Evolutionary conservation across 2,888 invertebrate genomes (phyloP).

Genomic region (Ctenicera cuprea): DNA sequence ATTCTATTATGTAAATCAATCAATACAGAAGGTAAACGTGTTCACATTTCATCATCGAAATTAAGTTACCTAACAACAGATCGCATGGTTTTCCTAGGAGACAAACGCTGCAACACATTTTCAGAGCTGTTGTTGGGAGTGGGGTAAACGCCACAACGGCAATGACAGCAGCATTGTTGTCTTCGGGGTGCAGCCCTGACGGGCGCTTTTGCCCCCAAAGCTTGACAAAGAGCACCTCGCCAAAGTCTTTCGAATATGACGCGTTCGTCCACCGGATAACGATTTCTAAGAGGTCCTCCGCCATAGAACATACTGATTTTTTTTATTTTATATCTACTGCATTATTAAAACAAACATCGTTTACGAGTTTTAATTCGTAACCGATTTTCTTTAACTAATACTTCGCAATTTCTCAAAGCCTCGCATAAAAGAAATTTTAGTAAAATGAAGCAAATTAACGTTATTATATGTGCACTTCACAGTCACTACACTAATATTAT

Average conservation of each 20-base stretch:
- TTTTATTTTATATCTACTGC: neutral
- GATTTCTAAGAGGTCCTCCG: constrained; percentile 67
- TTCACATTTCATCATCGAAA: no score
- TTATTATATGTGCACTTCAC: no score
- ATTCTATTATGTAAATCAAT: no score
- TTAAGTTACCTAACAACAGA: constrained; percentile 81
- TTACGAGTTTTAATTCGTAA: neutral
- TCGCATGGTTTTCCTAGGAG: constrained; percentile 76
- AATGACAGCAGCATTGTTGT: constrained; percentile 71
- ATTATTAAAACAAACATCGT: neutral
- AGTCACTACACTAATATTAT: constrained; percentile 4
- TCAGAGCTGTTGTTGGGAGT: constrained; percentile 33
- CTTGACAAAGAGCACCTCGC: constrained; percentile 76
- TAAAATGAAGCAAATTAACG: no score
- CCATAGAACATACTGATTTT: constrained; percentile 66
- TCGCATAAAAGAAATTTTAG: neutral
- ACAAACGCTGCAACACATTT: constrained; percentile 35
- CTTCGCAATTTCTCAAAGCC: neutral
- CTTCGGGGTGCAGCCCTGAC: constrained; percentile 62
- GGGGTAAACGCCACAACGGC: constrained; percentile 70
- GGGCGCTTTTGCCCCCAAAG: constrained; percentile 64
- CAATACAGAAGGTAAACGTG: no score
- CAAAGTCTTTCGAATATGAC: constrained; percentile 83
- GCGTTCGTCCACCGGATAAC: constrained; percentile 76
- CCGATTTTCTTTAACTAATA: no score